These are phyloP conservation scores for Liolophura sinensis DNA, from an alignment of 1,140 invertebrate genomes.

Conservation along the genomic window DNA sequence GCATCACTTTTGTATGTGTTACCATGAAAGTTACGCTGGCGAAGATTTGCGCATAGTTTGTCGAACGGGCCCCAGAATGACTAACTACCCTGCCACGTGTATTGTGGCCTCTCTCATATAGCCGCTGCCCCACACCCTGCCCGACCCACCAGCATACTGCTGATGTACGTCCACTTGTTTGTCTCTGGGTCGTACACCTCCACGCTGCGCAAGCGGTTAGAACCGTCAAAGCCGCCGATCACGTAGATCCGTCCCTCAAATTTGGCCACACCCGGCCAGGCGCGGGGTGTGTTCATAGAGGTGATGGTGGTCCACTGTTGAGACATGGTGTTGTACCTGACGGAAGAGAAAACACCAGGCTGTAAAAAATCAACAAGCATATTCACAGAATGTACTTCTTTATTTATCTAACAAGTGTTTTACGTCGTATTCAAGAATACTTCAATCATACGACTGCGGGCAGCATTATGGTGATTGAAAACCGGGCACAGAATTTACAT, in stretches of 20 bases:
- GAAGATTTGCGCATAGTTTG: too few species aligned
- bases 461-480: too few species aligned
- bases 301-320: constrained; percentile 53
- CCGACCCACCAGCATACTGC: constrained; percentile 46
- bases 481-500: too few species aligned
- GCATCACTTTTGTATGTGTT: too few species aligned
- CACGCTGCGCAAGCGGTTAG: constrained; percentile 77
- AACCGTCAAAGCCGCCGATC: constrained; percentile 63
- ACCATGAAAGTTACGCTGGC: too few species aligned
- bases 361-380: too few species aligned
- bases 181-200: constrained; percentile 85
- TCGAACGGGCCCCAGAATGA: too few species aligned
- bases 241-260: constrained; percentile 64
- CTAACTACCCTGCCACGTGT: too few species aligned
- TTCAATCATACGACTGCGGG: too few species aligned
- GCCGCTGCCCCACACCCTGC: constrained; percentile 52
- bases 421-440: too few species aligned
- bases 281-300: constrained; percentile 53
- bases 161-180: constrained; percentile 73
- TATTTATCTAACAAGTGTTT: too few species aligned
- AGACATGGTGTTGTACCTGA: constrained; percentile 50
- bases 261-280: constrained; percentile 50
- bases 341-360: constrained; percentile 8
- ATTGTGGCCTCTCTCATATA: constrained; percentile 25
- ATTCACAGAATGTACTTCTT: too few species aligned